phyloP scores from a whole-genome alignment of 2,888 invertebrate species.

The Pristionchus exspectatus region DNA sequence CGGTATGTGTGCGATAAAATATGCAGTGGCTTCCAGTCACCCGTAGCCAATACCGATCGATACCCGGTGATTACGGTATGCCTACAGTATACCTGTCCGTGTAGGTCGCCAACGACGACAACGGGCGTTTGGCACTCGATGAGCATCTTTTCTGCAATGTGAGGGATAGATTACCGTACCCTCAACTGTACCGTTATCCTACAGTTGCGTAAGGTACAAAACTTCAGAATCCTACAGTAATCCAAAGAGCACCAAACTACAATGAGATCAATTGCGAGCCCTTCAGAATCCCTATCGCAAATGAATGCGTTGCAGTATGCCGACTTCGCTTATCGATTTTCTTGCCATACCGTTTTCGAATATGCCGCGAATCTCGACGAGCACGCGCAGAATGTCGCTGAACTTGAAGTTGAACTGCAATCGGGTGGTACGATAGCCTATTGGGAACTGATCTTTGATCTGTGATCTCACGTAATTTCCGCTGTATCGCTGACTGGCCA shows the following conservation, averaged over 20 bases:
- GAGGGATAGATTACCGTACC: background rate
- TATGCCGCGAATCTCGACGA: conserved; percentile 11
- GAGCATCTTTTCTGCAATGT: background rate
- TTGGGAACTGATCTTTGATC: background rate
- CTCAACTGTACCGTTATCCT: background rate
- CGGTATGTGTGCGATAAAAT: too few species aligned
- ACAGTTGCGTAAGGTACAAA: background rate
- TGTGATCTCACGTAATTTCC: conserved; percentile 6
- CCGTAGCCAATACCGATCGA: background rate
- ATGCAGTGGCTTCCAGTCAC: too few species aligned
- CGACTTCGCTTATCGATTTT: background rate
- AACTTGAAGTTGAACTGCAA: conserved; percentile 30
- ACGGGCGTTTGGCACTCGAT: conserved; percentile 17
- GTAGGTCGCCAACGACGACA: background rate
- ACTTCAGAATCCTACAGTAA: background rate
- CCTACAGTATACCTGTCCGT: conserved; percentile 20
- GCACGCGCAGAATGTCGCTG: conserved; percentile 32
- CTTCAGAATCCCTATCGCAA: too few species aligned
- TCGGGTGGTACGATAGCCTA: too few species aligned
- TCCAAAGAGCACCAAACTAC: too few species aligned
- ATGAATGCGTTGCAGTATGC: background rate
- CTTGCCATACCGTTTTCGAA: background rate
- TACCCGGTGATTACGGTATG: background rate
- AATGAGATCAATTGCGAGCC: too few species aligned
- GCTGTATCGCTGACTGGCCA: conserved; percentile 6